Base-by-base conservation (phyloP, 2,113 vertebrate genomes). In the Cynocephalus volans region DNA sequence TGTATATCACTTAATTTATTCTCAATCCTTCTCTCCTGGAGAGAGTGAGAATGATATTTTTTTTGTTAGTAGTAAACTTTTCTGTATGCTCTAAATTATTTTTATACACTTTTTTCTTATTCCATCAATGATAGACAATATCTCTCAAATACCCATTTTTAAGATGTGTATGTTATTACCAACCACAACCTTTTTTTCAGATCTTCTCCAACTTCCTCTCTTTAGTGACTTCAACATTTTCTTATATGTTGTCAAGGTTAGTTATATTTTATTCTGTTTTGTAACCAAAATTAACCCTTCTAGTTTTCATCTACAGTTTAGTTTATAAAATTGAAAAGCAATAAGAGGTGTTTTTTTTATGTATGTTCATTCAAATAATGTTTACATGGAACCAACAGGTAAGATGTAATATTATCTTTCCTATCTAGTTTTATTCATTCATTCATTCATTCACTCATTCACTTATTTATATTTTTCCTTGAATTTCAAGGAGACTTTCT, bases 251-350 rank as follows among this genome's bases (percentile, higher is more conserved):
- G 6, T 45, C 41, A 92, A 48, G 4, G 1, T 18, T 84, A 36
- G 62, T 88, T 88, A 60, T 9, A 91, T 60, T 83, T 92, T 83
- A 81, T 45, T 89, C 10, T 72, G 11, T 77, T 87, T 17, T 62
- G 6, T 36, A 93, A 60, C 45, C 41, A 77, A 87, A 90, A 26
- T 31, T 70, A 75, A 93, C 14, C 3, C 0, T 58, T 80, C 19
- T 65, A 24, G 14, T 93, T 23, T 72, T 90, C 36, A 26, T 26
- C 8, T 41, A 88, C 5, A 94, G 52, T 33, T 62, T 73, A 48
- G 31, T 60, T 94, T 94, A 73, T 79, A 79, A 79, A 77, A 73
- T 3, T 60, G 12, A 94, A 88, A 77, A n/a, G 9, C 17, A 84
- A 3, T 33, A 67, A 72, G 76, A 86, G 6, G 50, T 67, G 6